Evolutionary conservation across 2,113 vertebrate species (phyloP).

Genomic region (Antechinus flavipes): DNA sequence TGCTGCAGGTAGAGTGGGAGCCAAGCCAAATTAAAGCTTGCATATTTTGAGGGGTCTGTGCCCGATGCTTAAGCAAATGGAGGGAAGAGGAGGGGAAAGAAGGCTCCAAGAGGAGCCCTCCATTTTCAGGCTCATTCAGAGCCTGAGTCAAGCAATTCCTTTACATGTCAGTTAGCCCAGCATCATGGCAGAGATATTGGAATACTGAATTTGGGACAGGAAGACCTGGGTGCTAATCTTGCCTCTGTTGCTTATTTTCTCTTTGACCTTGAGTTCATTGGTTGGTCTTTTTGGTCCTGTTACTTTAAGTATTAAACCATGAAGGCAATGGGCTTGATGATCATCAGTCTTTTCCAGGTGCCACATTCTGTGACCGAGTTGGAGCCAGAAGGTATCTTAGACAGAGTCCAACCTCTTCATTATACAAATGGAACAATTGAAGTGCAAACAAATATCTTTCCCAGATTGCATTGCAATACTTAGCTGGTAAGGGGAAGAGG

Average conservation of each 20-base stretch:
- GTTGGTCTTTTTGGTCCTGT: neutral
- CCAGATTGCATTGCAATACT: neutral
- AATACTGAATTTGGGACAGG: neutral
- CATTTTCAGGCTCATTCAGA: neutral
- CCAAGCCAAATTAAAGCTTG: constrained; percentile 87
- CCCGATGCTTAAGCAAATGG: constrained; percentile 63
- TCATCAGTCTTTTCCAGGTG: neutral
- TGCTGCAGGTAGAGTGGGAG: constrained; percentile 88
- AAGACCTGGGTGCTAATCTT: neutral
- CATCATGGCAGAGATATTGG: neutral
- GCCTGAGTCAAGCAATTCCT: neutral
- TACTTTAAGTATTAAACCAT: neutral
- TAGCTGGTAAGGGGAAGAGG: neutral
- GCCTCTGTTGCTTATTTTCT: neutral
- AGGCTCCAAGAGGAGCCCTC: neutral
- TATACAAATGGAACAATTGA: neutral
- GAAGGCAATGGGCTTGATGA: neutral
- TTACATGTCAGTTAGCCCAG: neutral
- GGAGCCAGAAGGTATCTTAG: neutral
- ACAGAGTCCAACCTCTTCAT: neutral
- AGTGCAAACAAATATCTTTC: neutral
- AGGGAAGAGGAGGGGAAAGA: neutral
- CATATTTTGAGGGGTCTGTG: constrained; percentile 81
- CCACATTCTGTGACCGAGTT: neutral
- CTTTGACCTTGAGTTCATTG: neutral